Percentiles rank a stretch among this genome's conserved stretches.
These are phyloP conservation scores for Thrips palmi DNA, from an alignment of 1,140 invertebrate genomes.

Conservation along the genomic window DNA sequence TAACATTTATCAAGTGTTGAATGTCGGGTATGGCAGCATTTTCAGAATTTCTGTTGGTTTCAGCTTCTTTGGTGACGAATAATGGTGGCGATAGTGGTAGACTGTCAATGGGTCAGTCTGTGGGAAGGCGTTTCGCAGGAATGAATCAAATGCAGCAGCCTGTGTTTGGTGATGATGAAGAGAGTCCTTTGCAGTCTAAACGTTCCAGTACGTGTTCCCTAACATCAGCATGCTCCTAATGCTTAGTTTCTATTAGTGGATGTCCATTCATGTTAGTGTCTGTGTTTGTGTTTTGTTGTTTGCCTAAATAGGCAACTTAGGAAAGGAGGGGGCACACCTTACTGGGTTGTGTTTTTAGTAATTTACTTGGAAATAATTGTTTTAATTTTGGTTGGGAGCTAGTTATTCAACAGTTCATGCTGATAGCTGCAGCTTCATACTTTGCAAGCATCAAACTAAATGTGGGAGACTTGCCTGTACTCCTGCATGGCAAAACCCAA, in stretches of 20 bases:
- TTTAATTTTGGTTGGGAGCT: background rate
- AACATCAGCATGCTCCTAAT: conserved; percentile 2
- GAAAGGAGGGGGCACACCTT: background rate
- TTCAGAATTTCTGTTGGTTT: too few relatives aligned
- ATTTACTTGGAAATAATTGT: background rate
- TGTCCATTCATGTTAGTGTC: background rate
- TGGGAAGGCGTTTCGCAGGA: conserved; percentile 40
- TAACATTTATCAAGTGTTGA: too few relatives aligned
- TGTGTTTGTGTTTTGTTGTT: conserved; percentile 5
- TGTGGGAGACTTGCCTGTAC: background rate
- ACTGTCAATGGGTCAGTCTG: too few relatives aligned
- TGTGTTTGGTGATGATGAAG: conserved; percentile 43
- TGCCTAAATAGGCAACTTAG: background rate
- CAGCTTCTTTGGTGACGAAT: too few relatives aligned
- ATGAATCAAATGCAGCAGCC: conserved; percentile 33
- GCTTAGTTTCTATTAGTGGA: conserved; percentile 4
- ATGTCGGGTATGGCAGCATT: too few relatives aligned
- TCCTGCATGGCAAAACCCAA: background rate
- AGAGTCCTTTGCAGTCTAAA: conserved; percentile 57
- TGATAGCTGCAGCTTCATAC: too few relatives aligned
- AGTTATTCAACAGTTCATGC: background rate
- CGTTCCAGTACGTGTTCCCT: conserved; percentile 48
- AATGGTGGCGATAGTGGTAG: too few relatives aligned
- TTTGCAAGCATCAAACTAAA: too few relatives aligned
- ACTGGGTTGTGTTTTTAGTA: background rate